Percentiles rank a stretch among this genome's conserved stretches.
Conservation (phyloP, 2,797 vertebrate genomes). For the Diglossa cyanea region DNA sequence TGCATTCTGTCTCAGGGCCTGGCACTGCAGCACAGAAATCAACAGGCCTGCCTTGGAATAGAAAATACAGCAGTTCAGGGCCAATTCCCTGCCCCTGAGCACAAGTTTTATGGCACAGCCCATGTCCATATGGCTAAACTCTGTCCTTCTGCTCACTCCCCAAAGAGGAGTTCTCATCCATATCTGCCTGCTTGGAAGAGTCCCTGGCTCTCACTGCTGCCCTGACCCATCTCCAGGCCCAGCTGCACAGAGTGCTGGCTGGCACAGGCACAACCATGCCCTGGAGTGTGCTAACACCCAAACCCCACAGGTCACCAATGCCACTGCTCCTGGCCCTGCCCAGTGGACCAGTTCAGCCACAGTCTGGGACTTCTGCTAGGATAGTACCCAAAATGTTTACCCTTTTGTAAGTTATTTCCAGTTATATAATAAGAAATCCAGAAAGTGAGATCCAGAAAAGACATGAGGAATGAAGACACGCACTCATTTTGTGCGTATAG, state of each 20-base stretch:
- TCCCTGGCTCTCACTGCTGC: neutral
- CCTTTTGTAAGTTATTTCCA: neutral
- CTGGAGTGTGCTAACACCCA: neutral
- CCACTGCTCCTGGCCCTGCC: neutral
- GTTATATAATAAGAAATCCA: neutral
- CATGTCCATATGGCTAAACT: constrained; percentile 50
- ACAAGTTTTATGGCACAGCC: constrained; percentile 45
- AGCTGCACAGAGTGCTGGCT: neutral
- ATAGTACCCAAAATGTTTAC: neutral
- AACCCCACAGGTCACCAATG: neutral
- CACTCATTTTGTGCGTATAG: neutral
- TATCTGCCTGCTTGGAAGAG: constrained; percentile 4
- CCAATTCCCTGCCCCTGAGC: constrained; percentile 39
- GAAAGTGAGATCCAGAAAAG: neutral
- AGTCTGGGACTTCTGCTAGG: neutral
- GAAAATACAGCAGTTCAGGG: constrained; percentile 23
- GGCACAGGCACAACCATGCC: neutral
- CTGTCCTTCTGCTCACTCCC: constrained; percentile 30
- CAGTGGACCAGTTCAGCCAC: neutral
- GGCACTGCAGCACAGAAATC: neutral
- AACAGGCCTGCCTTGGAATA: constrained; percentile 38
- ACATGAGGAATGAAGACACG: neutral
- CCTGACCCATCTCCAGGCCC: neutral
- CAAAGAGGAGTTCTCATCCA: neutral
- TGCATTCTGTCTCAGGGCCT: constrained; percentile 34